phyloP scores from a whole-genome alignment of 1,140 invertebrate genomes.

The Pentalonia nigronervosa region DNA sequence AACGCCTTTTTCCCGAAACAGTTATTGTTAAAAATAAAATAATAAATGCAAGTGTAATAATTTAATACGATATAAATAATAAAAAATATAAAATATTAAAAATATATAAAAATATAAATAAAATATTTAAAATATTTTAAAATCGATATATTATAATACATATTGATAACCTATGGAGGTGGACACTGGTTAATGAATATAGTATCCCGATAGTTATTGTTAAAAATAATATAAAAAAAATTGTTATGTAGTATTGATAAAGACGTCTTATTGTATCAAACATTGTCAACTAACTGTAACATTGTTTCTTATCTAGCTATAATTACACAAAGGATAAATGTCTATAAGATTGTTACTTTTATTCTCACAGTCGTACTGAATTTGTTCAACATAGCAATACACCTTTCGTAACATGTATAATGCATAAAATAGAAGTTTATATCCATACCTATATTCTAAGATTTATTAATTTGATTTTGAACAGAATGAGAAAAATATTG shows the following conservation, averaged over 20 bases:
- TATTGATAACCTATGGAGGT: too few relatives aligned
- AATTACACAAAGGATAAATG: conserved; percentile 24
- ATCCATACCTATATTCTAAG: not conserved
- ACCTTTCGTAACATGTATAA: not conserved
- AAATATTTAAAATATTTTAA: too few relatives aligned
- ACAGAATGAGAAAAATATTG: not conserved
- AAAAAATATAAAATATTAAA: too few relatives aligned
- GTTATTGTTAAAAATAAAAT: too few relatives aligned
- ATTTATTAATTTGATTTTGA: not conserved
- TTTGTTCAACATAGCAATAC: not conserved
- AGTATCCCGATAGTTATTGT: too few relatives aligned
- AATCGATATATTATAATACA: too few relatives aligned
- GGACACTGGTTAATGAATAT: too few relatives aligned
- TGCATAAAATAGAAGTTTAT: not conserved
- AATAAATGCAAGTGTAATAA: too few relatives aligned
- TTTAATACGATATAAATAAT: too few relatives aligned
- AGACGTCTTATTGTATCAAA: not conserved
- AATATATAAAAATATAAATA: too few relatives aligned
- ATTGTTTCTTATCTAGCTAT: not conserved
- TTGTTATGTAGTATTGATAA: not conserved
- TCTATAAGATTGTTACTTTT: not conserved
- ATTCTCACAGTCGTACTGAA: not conserved
- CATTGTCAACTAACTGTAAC: not conserved
- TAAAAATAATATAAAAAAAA: not conserved
- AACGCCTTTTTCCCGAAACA: too few relatives aligned